Base-by-base conservation (phyloP, 2,888 invertebrate species). In the Trissolcus japonicus region DNA sequence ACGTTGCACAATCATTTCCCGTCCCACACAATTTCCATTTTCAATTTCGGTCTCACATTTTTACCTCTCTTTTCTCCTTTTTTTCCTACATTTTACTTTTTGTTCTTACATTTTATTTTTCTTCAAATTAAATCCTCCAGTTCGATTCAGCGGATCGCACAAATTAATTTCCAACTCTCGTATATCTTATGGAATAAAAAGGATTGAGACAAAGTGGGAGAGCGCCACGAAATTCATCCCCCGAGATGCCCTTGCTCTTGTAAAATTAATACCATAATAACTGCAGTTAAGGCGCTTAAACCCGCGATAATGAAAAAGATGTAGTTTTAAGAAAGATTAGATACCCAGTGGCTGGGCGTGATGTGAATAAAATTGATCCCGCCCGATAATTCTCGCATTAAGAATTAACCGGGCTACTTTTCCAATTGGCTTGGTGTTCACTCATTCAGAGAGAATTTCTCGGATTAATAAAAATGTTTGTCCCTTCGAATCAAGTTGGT, bases 261-360 rank as follows among this genome's bases (percentile, higher is more conserved):
- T 68, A 54, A 75, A 68, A 75, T 75, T 75, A 63, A 68, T 66
- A 63, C 54, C 63, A 63, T 75, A 68, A 75, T 75, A 63, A 63
- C 59, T 53, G 59, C 50, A 54, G 75, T 75, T 75, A 68, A 75
- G 68, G 59, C 59, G 55, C 68, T 68, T 75, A 59, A 75, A 55
- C 62, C 63, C 29, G 63, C 41, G 63, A 62, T 74, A 68, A 68
- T 75, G 62, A 63, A 59, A 57, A 74, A 74, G 57, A 59, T 75
- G 57, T 54, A 25, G 61, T 56, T 51, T 25, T 48, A 61, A 60
- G 48, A 19, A 59, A 65, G 48, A 60, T 60, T 55, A 46, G 72
- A 19, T 53, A 60, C 54, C n/a, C 55, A 60, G 16, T 21, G 35
- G 1, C 35, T 9, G 35, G 35, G 9, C 35, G 35, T 51, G 41